Evolutionary conservation across 2,888 invertebrate species (phyloP).

Genomic region (Polydesmus complanatus): DNA sequence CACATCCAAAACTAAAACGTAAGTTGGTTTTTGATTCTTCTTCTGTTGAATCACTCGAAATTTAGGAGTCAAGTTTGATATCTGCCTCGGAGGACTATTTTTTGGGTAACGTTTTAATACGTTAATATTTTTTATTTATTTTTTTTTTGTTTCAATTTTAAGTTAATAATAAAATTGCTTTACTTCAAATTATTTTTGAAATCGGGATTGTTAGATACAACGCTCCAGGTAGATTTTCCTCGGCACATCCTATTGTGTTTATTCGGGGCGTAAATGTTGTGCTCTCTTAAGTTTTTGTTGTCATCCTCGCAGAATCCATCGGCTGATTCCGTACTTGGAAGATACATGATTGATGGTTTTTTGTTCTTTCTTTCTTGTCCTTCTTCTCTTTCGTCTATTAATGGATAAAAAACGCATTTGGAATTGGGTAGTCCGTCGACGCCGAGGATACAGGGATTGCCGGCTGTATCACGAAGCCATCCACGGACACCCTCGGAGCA

Average conservation of each 20-base stretch:
- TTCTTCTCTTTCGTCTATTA: too few relatives aligned
- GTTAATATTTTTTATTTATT: too few relatives aligned
- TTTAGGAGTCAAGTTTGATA: constrained; percentile 14
- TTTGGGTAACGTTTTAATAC: not conserved
- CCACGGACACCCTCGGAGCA: not conserved
- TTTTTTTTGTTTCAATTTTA: too few relatives aligned
- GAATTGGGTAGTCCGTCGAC: not conserved
- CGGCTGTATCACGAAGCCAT: not conserved
- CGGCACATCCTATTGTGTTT: constrained; percentile 29
- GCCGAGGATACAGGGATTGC: not conserved
- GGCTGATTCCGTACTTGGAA: constrained; percentile 22
- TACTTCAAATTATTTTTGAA: constrained; percentile 12
- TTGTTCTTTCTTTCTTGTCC: not conserved
- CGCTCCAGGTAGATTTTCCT: constrained; percentile 29
- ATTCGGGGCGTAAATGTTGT: constrained; percentile 29
- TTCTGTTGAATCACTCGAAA: constrained; percentile 20
- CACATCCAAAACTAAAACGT: constrained; percentile 22
- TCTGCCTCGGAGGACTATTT: not conserved
- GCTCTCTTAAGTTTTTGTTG: constrained; percentile 17
- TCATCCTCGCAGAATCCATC: constrained; percentile 28
- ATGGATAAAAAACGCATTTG: constrained; percentile 6
- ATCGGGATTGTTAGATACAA: constrained; percentile 22
- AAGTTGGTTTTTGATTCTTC: constrained; percentile 18
- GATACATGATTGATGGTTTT: not conserved
- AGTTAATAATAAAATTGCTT: too few relatives aligned